Percentiles rank a stretch among this genome's conserved stretches.
These are phyloP conservation scores for Galemys pyrenaicus DNA, from an alignment of 2,113 vertebrate species.

Conservation along the genomic window DNA sequence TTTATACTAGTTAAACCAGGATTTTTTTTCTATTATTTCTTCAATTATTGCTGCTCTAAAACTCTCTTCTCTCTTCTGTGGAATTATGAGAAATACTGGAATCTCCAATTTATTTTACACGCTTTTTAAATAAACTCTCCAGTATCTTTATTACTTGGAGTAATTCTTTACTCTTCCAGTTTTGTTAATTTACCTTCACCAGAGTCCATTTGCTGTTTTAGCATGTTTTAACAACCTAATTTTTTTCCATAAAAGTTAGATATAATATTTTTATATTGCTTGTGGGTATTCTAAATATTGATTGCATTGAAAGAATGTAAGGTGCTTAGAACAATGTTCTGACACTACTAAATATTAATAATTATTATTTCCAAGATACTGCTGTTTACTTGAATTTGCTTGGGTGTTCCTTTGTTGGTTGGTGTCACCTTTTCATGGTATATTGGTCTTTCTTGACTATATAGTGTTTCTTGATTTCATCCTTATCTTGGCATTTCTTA, in stretches of 20 bases:
- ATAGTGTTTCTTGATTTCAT: slow-evolving; percentile 43
- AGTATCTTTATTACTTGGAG: slow-evolving; percentile 31
- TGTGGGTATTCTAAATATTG: slow-evolving; percentile 23
- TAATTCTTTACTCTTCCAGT: slow-evolving; percentile 49
- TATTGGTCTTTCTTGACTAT: slow-evolving; percentile 10
- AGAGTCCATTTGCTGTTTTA: neutral
- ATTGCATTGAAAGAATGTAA: neutral
- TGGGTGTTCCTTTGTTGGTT: neutral
- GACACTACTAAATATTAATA: neutral
- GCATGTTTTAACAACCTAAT: neutral
- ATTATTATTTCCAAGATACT: slow-evolving; percentile 3
- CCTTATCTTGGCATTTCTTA: slow-evolving; percentile 34
- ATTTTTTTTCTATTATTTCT: slow-evolving; percentile 41
- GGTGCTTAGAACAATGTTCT: slow-evolving; percentile 14
- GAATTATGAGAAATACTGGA: neutral
- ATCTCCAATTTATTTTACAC: neutral
- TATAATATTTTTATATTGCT: neutral
- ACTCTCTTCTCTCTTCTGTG: slow-evolving; percentile 16
- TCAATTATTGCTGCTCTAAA: slow-evolving; percentile 1
- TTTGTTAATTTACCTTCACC: slow-evolving; percentile 31
- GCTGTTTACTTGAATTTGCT: slow-evolving; percentile 23
- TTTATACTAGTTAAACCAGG: neutral
- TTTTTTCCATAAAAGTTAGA: slow-evolving; percentile 30
- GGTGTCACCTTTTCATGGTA: neutral
- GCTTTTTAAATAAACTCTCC: neutral